Percentiles rank a stretch among this genome's conserved stretches.
Evolutionary conservation across 2,888 invertebrate species (phyloP).

Genomic region (Molorchus minor): DNA sequence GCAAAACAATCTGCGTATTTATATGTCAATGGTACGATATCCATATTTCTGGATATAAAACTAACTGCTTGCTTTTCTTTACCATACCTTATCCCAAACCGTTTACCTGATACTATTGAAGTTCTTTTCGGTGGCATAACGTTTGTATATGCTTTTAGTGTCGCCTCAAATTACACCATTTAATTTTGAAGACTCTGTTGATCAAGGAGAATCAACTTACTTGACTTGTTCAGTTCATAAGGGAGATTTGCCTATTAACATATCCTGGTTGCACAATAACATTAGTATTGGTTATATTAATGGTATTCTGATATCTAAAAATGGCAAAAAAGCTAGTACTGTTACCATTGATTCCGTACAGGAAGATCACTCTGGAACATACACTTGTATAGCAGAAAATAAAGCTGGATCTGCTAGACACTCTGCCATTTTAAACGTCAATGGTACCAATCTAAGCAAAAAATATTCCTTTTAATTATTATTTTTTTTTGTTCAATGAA

Average conservation of each 20-base stretch:
- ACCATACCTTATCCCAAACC: not conserved
- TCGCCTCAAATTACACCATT: slow-evolving; percentile 75
- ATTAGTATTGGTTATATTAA: slow-evolving; percentile 58
- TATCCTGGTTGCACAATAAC: slow-evolving; percentile 78
- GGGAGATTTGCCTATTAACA: slow-evolving; percentile 81
- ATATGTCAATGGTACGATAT: slow-evolving; percentile 50
- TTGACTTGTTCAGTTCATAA: slow-evolving; percentile 79
- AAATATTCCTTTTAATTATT: not conserved
- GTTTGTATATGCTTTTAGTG: slow-evolving; percentile 61
- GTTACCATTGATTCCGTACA: slow-evolving; percentile 65
- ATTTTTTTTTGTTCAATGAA: not conserved
- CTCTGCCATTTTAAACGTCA: slow-evolving; percentile 71
- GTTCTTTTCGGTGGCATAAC: not conserved
- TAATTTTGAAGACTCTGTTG: slow-evolving; percentile 77
- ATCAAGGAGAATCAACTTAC: slow-evolving; percentile 80
- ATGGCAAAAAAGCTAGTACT: slow-evolving; percentile 64
- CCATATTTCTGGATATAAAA: not conserved
- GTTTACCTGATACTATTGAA: not conserved
- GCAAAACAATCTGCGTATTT: slow-evolving; percentile 66
- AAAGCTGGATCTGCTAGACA: slow-evolving; percentile 72
- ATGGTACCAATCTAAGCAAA: slow-evolving; percentile 65
- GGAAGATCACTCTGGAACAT: slow-evolving; percentile 63
- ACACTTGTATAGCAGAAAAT: slow-evolving; percentile 66
- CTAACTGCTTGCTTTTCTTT: not conserved
- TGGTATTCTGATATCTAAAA: slow-evolving; percentile 56